Evolutionary conservation across 2,888 invertebrate species (phyloP).

Genomic region (Protonemura montana): DNA sequence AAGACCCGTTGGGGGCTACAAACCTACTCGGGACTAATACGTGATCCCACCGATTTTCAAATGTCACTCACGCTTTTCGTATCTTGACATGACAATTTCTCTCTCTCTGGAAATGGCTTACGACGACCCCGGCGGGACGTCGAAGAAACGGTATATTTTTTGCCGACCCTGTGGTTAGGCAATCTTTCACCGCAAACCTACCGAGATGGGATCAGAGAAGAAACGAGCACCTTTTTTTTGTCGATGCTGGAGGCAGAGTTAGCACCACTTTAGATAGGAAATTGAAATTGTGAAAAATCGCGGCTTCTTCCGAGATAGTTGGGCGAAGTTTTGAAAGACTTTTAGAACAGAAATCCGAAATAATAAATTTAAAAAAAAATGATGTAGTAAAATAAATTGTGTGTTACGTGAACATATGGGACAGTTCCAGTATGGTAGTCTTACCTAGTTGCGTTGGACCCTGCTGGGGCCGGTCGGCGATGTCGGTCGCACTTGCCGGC

Average conservation of each 20-base stretch:
- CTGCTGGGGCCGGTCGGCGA: too few species aligned
- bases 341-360: too few species aligned
- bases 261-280: neutral
- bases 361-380: too few species aligned
- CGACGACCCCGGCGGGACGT: neutral
- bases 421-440: too few species aligned
- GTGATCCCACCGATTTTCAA: neutral
- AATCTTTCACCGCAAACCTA: neutral
- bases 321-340: too few species aligned
- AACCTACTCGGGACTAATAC: neutral
- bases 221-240: neutral
- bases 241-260: neutral
- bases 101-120: neutral
- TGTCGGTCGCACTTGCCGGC: too few species aligned
- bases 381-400: too few species aligned
- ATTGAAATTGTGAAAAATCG: neutral
- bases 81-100: slow-evolving; percentile 24
- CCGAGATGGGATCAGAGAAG: neutral
- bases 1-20: neutral
- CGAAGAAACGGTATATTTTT: neutral
- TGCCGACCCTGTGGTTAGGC: neutral
- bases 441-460: too few species aligned
- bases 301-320: too few species aligned
- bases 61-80: neutral
- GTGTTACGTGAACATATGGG: too few species aligned